A percentile compares a stretch with the other conserved stretches of the same genome.
phyloP scores from a whole-genome alignment of 2,888 invertebrate genomes.

The Conomelus anceps region DNA sequence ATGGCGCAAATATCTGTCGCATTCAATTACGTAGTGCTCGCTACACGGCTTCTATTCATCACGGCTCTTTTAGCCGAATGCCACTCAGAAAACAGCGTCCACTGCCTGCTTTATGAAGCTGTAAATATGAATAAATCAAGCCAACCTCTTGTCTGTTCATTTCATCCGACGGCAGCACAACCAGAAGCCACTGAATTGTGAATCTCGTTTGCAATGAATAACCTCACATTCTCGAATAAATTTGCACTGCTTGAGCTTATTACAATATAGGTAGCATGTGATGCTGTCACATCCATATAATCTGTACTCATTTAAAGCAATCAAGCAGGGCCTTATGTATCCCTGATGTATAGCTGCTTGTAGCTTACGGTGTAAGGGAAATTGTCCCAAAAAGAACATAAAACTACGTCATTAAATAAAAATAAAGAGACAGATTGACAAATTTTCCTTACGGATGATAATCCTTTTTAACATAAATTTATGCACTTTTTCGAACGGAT shows the following conservation, averaged over 20 bases:
- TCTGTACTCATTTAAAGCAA: background rate
- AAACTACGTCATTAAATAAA: too few species aligned
- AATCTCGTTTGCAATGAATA: background rate
- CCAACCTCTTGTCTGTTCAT: background rate
- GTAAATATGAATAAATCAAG: background rate
- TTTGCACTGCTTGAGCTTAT: background rate
- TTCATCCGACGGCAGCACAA: too few species aligned
- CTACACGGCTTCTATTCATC: background rate
- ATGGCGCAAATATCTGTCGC: background rate
- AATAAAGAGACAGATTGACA: too few species aligned
- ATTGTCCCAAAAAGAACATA: too few species aligned
- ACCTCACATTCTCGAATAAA: background rate
- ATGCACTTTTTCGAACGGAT: too few species aligned
- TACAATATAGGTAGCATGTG: background rate
- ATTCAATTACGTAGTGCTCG: background rate
- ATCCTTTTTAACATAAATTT: too few species aligned
- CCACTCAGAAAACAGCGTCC: background rate
- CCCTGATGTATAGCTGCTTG: background rate
- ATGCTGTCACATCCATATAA: background rate
- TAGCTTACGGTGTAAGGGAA: background rate
- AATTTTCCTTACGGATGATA: too few species aligned
- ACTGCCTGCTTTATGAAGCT: background rate
- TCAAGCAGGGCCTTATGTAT: too few species aligned
- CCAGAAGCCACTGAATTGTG: background rate
- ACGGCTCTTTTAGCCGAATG: background rate